Base-by-base conservation (phyloP, 2,797 vertebrate species). In the Cottoperca gobio region DNA sequence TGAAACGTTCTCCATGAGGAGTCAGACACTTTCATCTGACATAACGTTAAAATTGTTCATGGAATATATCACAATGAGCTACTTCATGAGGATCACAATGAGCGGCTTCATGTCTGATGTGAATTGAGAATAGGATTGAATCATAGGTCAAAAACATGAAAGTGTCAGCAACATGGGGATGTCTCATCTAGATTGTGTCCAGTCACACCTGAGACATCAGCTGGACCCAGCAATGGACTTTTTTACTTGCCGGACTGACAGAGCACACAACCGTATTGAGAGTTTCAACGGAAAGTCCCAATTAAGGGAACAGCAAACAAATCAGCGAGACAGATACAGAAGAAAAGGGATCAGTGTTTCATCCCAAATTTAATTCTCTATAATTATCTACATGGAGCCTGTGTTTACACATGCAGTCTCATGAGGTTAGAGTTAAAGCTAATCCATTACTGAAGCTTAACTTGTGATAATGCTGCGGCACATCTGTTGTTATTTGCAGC, bases 351-450 rank as follows among this genome's bases (percentile, higher is more conserved):
- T 90, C 67, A 76, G 76, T 83, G 82, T 87, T 82, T 82, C 70
- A 86, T 77, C 76, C 72, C 2, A 50, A 52, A 60, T 78, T 61
- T 88, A 87, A 90, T 83, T 84, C 78, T 84, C 83, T 73, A 73
- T 89, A 86, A 91, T 91, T 87, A 90, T 84, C 83, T 49, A 46
- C 87, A 87, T 84, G 84, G 85, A 88, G 85, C 83, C 78, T 23
- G 2, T 90, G 89, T 92, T 90, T 92, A 91, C 86, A 87, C 83
- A 90, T 71, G 59, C 76, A 79, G 79, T 73, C 85, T 89, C 87
- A 80, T 88, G 89, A 88, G 88, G 82, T 91, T 83, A 84, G 79
- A 63, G 77, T 83, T 70, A 77, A 67, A 79, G 70, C 73, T 81
- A 86, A 91, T 89, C 76, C 76, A 85, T 90, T 80, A 86, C 69